Percentiles rank a stretch among this genome's conserved stretches.
Conservation (phyloP, 92 coral and sea anemone genomes). For the Phenganax marumi region DNA sequence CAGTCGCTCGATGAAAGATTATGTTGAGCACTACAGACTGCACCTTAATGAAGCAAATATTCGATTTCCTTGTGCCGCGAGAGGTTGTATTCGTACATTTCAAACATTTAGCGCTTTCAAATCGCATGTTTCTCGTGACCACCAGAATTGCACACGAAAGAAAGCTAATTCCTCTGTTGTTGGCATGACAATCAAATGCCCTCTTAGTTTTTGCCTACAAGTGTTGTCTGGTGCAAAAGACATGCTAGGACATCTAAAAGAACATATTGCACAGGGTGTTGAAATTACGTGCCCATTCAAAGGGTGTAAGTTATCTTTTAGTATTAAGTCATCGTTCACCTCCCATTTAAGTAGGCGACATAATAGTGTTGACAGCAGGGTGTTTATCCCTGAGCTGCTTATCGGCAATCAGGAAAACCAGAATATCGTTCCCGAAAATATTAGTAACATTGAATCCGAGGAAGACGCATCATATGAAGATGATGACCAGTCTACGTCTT, state of each 20-base stretch:
- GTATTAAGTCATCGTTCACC: constrained; percentile 6
- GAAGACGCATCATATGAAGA: neutral
- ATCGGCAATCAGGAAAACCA: constrained; percentile 5
- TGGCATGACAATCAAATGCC: neutral
- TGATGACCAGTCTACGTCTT: neutral
- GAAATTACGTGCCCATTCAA: constrained; percentile 26
- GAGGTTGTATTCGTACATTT: constrained; percentile 8
- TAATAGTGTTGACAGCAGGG: neutral
- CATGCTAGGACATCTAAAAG: constrained; percentile 22
- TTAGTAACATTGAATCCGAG: neutral
- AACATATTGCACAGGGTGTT: constrained; percentile 5
- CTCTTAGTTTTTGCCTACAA: constrained; percentile 8
- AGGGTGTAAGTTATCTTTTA: constrained; percentile 6
- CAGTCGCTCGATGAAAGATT: neutral
- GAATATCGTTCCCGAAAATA: neutral
- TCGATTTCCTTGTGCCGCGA: constrained; percentile 15
- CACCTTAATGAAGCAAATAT: constrained; percentile 17
- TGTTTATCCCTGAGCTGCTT: neutral
- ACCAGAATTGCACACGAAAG: neutral
- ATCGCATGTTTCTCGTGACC: constrained; percentile 31
- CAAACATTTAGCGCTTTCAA: constrained; percentile 17
- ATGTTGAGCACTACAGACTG: constrained; percentile 23
- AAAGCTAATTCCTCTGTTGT: neutral
- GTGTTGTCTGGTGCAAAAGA: neutral
- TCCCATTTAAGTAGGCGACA: constrained; percentile 24